Conservation (phyloP, 2,888 invertebrate genomes). For the Drosophila eohydei region DNA sequence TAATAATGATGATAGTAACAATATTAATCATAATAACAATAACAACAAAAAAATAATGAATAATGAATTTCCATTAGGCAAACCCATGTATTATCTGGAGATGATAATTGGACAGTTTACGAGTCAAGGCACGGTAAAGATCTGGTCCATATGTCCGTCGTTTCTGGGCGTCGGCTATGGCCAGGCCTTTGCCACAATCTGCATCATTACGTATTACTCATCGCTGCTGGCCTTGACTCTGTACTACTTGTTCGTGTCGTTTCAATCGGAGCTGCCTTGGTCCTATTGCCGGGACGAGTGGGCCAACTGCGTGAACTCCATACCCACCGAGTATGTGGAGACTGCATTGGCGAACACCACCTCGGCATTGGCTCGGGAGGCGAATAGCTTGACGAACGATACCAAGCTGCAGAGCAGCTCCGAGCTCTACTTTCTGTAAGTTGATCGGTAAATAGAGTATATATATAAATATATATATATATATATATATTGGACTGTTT, state of each 20-base stretch:
- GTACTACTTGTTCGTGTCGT: conserved; percentile 90
- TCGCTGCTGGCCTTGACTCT: conserved; percentile 90
- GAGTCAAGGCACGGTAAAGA: conserved; percentile 91
- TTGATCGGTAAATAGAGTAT: conserved; percentile 25
- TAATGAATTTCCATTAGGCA: conserved; percentile 84
- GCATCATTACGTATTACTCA: conserved; percentile 91
- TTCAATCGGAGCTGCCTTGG: conserved; percentile 90
- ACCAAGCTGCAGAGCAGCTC: conserved; percentile 86
- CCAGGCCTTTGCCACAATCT: conserved; percentile 87
- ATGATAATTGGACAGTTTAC: conserved; percentile 93
- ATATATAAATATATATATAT: too few species aligned
- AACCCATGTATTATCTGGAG: conserved; percentile 94
- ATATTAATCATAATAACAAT: background rate
- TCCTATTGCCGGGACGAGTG: conserved; percentile 86
- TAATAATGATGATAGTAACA: too few species aligned
- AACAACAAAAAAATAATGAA: background rate
- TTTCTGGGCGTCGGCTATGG: conserved; percentile 92
- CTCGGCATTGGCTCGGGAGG: background rate
- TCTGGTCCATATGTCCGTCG: conserved; percentile 88
- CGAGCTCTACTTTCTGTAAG: conserved; percentile 87
- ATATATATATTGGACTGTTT: background rate
- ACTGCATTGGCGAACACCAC: conserved; percentile 24
- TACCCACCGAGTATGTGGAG: conserved; percentile 39
- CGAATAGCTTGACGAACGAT: background rate
- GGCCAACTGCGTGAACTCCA: conserved; percentile 81